Base-by-base conservation (phyloP, 2,888 invertebrate species). In the Orchesellides sinensis region DNA sequence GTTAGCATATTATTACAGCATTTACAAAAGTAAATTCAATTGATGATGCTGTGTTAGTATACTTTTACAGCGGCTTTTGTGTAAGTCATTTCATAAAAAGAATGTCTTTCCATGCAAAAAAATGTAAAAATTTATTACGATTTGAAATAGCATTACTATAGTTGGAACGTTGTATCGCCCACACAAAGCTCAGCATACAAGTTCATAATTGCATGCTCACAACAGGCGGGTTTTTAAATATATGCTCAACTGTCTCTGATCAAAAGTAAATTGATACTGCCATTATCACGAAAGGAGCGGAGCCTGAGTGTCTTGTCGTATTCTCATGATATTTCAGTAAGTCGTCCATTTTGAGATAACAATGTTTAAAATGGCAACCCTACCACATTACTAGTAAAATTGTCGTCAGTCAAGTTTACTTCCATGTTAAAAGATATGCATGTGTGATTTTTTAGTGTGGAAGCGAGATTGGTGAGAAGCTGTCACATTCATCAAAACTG, bases 401-500 rank as follows among this genome's bases (percentile, higher is more conserved):
- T 32, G 14, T n/a, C n/a, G 40, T 40, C 40, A 40, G 14, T 40
- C 40, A 40, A 10, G n/a, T 40, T 40, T 40, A 8, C 10, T 40
- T 40, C 2, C 10, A n/a, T n/a, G n/a, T 8, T 1, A 21, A 49
- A 49, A 1, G 49, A 14, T 56, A 14, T 40, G 40, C 40, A 40
- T 14, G n/a, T n/a, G n/a, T 49, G n/a, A 56, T 12, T 56, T 19
- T 63, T 10, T 35, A 63, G 12, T 21, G 23, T 66, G 47, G 66
- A 49, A 66, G 66, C 47, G 17, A 49, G 63, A 40, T 63, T 45
- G 66, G 45, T 10, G 27, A 66, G 49, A 27, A 45, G 66, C 47
- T 66, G 66, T 49, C 66, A 27, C 23, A 66, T 66, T 66, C 27
- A 66, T 66, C 66, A 59, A 59, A 59, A 59, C 6, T 12, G 12